Evolutionary conservation across 1,140 invertebrate genomes (phyloP), one percentile per base, ranked within the genome.

Genomic region (Helicorthomorpha holstii): DNA sequence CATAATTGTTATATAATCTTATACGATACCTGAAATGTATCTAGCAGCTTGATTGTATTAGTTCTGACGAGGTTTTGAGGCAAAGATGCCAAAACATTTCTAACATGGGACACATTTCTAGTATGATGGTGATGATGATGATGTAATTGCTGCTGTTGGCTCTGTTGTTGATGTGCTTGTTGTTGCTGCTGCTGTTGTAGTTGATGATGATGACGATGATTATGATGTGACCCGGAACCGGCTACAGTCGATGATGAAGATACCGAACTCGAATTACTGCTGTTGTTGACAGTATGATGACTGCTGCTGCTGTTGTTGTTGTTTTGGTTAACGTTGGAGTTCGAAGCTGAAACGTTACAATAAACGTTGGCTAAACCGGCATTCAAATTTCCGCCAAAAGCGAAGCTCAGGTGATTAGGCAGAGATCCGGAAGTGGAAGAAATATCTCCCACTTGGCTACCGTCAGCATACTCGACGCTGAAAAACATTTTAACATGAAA

Each of bases 31-130:
- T 80, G 77, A 63, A 80, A 79, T 55, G 75, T 75, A 62, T 81
- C 80, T 73, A 82, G 65, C 57, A 81, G 69, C 69, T 81, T 82
- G 64, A 81, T 80, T 56, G 79, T 79, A 52, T 78, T 80, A 57
- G 78, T 75, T 60, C 78, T 73, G 59, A 81, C 75, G 65, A 77
- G 73, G 61, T 75, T 76, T 61, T 79, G 76, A 53, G 65, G 62
- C 59, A 4, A 43, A 27, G 23, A 26, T 7, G 21, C 19, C 19
- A 25, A 7, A 25, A 19, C 59, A 51, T 57, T 59, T 57, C 56
- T n/a, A n/a, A n/a, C n/a, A n/a, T n/a, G 61, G 25, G 56, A 59
- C 47, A 54, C 58, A 49, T 59, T 57, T 41, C 57, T 50, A 49
- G 53, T 57, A 46, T 60, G 59, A 24, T 58, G 58, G 43, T 57